A percentile compares a stretch with the other conserved stretches of the same genome.
These are phyloP conservation scores for Erythrocercus mccallii DNA, from an alignment of 2,113 vertebrate genomes.

Conservation along the genomic window DNA sequence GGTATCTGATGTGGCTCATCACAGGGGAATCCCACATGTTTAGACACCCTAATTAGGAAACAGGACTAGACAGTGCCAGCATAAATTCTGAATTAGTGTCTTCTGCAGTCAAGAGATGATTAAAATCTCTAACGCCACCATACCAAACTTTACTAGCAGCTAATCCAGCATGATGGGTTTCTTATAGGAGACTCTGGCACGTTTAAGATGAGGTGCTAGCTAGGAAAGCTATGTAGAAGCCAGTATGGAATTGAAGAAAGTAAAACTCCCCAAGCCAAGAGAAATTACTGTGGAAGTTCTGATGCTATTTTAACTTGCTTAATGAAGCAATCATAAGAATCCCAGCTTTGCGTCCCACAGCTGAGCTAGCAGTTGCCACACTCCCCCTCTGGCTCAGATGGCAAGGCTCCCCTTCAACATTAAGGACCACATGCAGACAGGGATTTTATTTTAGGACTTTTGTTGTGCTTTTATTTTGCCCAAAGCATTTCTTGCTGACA, in stretches of 20 bases:
- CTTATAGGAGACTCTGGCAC: not conserved
- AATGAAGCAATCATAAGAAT: not conserved
- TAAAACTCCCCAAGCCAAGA: not conserved
- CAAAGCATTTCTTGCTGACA: not conserved
- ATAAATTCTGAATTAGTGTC: not conserved
- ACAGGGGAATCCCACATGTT: slow-evolving; percentile 26
- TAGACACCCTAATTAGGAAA: not conserved
- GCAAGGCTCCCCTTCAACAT: not conserved
- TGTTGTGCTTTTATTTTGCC: not conserved
- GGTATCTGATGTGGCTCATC: slow-evolving; percentile 46
- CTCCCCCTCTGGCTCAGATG: not conserved
- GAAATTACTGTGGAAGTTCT: not conserved
- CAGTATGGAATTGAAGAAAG: not conserved
- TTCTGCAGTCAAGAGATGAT: not conserved
- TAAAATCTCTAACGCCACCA: not conserved
- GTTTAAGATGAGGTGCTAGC: not conserved
- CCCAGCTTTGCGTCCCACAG: not conserved
- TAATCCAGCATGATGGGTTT: not conserved
- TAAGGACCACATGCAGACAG: not conserved
- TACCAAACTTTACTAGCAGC: not conserved
- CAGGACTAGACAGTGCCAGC: not conserved
- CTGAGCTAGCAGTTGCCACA: not conserved
- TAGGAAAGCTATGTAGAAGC: not conserved
- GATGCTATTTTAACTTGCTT: not conserved
- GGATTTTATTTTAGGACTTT: not conserved